A percentile compares a stretch with the other conserved stretches of the same genome.
Evolutionary conservation across 2,797 vertebrate genomes (phyloP).

Genomic region (Ciconia nigra): DNA sequence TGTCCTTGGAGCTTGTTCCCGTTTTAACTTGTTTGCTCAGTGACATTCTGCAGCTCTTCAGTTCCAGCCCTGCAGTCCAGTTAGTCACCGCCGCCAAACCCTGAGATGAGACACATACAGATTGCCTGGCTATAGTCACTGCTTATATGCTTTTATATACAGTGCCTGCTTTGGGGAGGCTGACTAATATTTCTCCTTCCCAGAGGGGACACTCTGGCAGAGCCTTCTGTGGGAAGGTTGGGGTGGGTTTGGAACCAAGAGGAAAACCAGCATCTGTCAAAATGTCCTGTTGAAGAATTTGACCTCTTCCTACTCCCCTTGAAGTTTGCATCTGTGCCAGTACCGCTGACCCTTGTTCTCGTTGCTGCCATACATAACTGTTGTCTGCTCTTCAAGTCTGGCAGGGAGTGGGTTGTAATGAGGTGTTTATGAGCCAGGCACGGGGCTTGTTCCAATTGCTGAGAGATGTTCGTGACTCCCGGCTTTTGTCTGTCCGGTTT

Average conservation of each 20-base stretch:
- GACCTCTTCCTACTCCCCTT: background rate
- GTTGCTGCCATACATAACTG: background rate
- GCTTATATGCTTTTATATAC: background rate
- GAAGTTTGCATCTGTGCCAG: fast-evolving
- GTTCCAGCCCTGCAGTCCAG: background rate
- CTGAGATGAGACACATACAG: background rate
- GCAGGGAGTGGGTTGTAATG: conserved; percentile 6
- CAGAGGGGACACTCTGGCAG: background rate
- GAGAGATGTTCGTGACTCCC: background rate
- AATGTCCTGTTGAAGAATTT: background rate
- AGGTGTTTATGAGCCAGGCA: conserved; percentile 16
- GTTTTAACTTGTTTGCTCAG: background rate
- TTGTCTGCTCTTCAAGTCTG: background rate
- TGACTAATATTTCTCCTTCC: background rate
- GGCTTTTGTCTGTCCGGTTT: background rate
- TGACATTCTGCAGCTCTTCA: background rate
- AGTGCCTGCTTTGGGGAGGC: background rate
- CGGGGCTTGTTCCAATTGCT: background rate
- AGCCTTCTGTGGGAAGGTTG: background rate
- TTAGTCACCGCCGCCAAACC: background rate
- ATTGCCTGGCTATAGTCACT: background rate
- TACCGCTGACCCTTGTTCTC: background rate
- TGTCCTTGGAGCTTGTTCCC: background rate
- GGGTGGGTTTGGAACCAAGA: background rate
- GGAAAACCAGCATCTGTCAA: background rate